A percentile compares a stretch with the other conserved stretches of the same genome.
Evolutionary conservation across 1,140 invertebrate genomes (phyloP).

Genomic region (Zaprionus gabonicus): DNA sequence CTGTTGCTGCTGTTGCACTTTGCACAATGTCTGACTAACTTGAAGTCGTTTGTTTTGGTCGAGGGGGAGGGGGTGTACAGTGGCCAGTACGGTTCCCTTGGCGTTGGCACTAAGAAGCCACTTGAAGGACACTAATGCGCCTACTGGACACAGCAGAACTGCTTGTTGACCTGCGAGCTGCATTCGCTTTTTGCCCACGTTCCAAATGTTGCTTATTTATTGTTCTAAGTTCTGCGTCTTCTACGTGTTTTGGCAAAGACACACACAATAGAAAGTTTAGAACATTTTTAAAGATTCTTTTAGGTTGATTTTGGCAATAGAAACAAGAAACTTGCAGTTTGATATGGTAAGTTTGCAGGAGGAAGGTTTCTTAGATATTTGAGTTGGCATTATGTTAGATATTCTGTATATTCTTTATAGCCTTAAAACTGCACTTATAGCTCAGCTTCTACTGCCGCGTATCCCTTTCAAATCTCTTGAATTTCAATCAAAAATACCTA

Average conservation of each 20-base stretch:
- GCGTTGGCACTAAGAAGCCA: constrained; percentile 51
- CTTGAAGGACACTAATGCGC: constrained; percentile 70
- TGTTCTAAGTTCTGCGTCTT: neutral
- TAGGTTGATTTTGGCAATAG: neutral
- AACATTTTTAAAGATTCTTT: neutral
- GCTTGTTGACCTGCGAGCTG: constrained; percentile 14
- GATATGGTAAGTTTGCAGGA: neutral
- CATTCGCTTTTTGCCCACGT: neutral
- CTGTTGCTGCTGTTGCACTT: constrained; percentile 2
- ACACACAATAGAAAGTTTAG: neutral
- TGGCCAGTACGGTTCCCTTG: constrained; percentile 27
- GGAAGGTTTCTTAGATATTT: too few relatives aligned
- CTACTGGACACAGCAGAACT: constrained; percentile 15
- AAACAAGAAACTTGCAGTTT: neutral
- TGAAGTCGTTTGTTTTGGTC: constrained; percentile 55
- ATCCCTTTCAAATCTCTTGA: too few relatives aligned
- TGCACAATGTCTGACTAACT: constrained; percentile 51
- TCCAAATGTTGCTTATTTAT: neutral
- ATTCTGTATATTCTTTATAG: too few relatives aligned
- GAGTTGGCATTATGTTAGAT: too few relatives aligned
- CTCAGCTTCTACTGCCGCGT: too few relatives aligned
- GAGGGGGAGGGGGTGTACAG: neutral
- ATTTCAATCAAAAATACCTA: too few relatives aligned
- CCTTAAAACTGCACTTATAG: too few relatives aligned
- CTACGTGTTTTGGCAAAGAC: neutral